A percentile compares a stretch with the other conserved stretches of the same genome.
These are phyloP conservation scores for Chondrosia reniformis DNA, from an alignment of 37 sponge, comb jelly and placozoan species.

Conservation along the genomic window DNA sequence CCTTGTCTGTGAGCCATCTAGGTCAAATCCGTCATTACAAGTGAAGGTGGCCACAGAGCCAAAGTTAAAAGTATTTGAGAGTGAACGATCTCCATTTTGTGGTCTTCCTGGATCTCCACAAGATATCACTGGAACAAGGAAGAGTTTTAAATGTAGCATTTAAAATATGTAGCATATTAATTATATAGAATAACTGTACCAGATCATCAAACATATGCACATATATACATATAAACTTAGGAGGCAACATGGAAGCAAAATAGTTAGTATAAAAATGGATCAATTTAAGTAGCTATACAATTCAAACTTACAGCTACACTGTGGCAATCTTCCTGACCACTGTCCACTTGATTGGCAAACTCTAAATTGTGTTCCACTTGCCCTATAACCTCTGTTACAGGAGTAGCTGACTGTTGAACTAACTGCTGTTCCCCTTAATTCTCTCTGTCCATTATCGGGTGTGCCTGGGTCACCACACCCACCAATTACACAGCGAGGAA, in stretches of 20 bases:
- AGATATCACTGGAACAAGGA: background rate
- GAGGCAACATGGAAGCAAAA: too few species aligned
- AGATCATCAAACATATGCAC: background rate
- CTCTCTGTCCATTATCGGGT: slow-evolving; percentile 18
- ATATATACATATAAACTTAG: background rate
- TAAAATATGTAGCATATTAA: background rate
- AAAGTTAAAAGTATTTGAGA: slow-evolving; percentile 5
- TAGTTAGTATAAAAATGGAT: too few species aligned
- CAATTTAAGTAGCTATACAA: background rate
- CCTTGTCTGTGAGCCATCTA: background rate
- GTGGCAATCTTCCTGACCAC: slow-evolving; percentile 52
- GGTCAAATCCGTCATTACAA: background rate
- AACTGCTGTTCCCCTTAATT: slow-evolving; percentile 9
- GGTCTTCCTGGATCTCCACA: slow-evolving; percentile 55
- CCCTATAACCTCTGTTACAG: slow-evolving; percentile 27
- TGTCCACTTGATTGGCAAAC: slow-evolving; percentile 30
- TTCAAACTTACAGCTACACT: slow-evolving; percentile 32
- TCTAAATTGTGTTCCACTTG: slow-evolving; percentile 10
- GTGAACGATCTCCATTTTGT: slow-evolving; percentile 15
- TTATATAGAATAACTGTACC: background rate
- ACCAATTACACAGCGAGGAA: slow-evolving; percentile 22
- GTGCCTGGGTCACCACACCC: slow-evolving; percentile 28
- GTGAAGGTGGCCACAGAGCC: slow-evolving; percentile 5
- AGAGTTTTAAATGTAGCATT: background rate
- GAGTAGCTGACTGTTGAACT: slow-evolving; percentile 21